phyloP scores from a whole-genome alignment of 1,140 invertebrate species.

The Polyergus mexicanus region DNA sequence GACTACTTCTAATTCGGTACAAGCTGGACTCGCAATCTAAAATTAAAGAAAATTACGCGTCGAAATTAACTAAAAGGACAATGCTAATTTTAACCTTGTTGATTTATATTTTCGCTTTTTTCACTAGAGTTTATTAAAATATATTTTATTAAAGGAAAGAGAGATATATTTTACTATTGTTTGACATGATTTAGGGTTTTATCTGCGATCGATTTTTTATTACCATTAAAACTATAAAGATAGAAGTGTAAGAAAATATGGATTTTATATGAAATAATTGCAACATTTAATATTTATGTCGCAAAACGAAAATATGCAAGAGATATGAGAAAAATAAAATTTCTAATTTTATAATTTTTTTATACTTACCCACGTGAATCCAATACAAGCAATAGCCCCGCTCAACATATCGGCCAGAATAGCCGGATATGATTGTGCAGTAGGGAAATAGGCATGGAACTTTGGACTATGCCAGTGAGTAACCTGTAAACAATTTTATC shows the following conservation, averaged over 20 bases:
- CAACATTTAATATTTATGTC: background rate
- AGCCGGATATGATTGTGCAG: conserved; percentile 97
- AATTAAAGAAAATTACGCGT: conserved; percentile 51
- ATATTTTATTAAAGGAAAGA: background rate
- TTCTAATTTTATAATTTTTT: conserved; percentile 5
- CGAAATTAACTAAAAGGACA: conserved; percentile 8
- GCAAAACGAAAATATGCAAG: background rate
- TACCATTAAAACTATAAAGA: background rate
- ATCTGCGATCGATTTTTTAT: background rate
- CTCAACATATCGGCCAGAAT: conserved; percentile 98
- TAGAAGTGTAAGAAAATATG: background rate
- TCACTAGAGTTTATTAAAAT: background rate
- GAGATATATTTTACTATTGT: background rate
- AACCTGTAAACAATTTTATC: conserved; percentile 85
- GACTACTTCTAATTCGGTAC: conserved; percentile 98
- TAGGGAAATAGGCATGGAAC: conserved; percentile 99
- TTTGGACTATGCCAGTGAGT: conserved; percentile 99
- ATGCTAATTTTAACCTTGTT: background rate
- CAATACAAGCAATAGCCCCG: conserved; percentile 96
- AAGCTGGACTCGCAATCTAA: conserved; percentile 97
- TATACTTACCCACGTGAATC: conserved; percentile 93
- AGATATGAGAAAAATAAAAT: conserved; percentile 25
- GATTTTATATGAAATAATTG: background rate
- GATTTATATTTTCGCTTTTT: background rate
- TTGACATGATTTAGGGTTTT: background rate